phyloP scores from a whole-genome alignment of 1,140 invertebrate genomes.

The Popillia japonica region DNA sequence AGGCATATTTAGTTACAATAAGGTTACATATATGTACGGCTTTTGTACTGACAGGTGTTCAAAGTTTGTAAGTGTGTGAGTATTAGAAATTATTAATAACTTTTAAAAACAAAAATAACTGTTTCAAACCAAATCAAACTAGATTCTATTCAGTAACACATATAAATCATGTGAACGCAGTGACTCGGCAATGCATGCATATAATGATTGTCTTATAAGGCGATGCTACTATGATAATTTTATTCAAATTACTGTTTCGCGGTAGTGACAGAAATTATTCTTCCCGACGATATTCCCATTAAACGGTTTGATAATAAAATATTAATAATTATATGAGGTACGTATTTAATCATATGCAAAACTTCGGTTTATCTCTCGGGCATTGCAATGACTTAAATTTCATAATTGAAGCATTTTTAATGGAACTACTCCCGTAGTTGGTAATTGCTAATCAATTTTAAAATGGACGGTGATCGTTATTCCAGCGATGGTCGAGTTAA shows the following conservation, averaged over 20 bases:
- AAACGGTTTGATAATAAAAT: slow-evolving; percentile 16
- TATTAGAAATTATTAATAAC: too few relatives aligned
- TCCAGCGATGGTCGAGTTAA: not conserved
- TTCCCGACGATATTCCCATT: slow-evolving; percentile 11
- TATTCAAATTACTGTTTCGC: slow-evolving; percentile 22
- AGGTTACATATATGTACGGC: not conserved
- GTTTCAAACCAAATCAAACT: too few relatives aligned
- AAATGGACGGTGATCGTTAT: not conserved
- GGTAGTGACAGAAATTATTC: not conserved
- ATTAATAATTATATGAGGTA: slow-evolving; percentile 16
- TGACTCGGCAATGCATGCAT: not conserved
- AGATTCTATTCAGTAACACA: too few relatives aligned
- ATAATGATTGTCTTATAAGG: slow-evolving; percentile 12
- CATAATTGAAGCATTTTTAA: slow-evolving; percentile 16
- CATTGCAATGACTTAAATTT: slow-evolving; percentile 6
- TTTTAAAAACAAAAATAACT: too few relatives aligned
- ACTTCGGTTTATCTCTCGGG: not conserved
- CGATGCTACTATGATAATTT: slow-evolving; percentile 18
- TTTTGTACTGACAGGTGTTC: slow-evolving; percentile 23
- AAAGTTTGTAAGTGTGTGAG: not conserved
- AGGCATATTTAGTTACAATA: slow-evolving; percentile 27
- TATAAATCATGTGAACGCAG: slow-evolving; percentile 4
- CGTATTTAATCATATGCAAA: slow-evolving; percentile 1
- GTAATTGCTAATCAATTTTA: slow-evolving; percentile 19
- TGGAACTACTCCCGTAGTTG: not conserved